phyloP scores from a whole-genome alignment of 2,113 vertebrate species.

The Pionites leucogaster region DNA sequence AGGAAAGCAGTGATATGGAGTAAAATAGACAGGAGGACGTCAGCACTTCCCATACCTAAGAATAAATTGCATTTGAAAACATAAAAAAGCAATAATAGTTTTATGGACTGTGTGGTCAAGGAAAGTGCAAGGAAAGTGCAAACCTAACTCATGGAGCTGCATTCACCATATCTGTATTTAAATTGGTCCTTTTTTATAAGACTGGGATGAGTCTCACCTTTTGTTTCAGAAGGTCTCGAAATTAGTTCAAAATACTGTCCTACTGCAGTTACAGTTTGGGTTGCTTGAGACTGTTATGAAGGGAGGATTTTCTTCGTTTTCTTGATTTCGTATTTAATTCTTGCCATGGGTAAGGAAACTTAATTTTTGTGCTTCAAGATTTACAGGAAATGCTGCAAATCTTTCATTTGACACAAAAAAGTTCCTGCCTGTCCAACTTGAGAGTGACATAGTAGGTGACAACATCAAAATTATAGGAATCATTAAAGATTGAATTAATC shows the following conservation, averaged over 20 bases:
- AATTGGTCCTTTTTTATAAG: not conserved
- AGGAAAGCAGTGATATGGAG: not conserved
- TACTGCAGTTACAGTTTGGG: not conserved
- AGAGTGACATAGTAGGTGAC: not conserved
- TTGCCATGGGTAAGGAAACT: rapidly evolving
- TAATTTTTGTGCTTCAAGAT: not conserved
- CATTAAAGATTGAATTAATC: constrained; percentile 23
- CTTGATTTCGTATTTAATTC: not conserved
- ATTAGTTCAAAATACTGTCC: not conserved
- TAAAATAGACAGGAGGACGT: not conserved
- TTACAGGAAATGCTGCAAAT: not conserved
- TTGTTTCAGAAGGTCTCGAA: not conserved
- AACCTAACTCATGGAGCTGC: not conserved
- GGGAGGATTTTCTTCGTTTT: not conserved
- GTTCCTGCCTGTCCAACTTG: not conserved
- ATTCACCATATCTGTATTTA: not conserved
- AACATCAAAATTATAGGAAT: not conserved
- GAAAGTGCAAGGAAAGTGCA: not conserved
- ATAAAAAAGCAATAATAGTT: not conserved
- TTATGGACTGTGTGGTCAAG: not conserved
- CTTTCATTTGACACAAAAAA: not conserved
- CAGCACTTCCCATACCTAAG: not conserved
- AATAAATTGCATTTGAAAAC: not conserved
- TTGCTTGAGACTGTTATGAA: not conserved
- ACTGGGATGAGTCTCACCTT: not conserved